Conservation (phyloP, 2,797 vertebrate species). For the Diplodus sargus region DNA sequence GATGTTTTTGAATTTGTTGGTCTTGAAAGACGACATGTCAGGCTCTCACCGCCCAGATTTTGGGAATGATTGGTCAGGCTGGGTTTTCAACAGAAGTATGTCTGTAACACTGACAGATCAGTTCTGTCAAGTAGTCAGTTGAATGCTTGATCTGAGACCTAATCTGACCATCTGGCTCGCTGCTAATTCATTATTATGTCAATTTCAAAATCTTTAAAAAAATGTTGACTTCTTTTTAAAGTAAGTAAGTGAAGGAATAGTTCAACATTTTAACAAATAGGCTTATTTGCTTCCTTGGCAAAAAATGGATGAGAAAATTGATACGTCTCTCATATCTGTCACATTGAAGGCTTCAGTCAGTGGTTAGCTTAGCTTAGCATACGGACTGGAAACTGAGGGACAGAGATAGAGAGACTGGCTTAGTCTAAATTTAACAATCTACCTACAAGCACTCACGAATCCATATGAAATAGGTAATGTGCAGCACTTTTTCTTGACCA, state of each 20-base stretch:
- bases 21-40: neutral
- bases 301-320: neutral
- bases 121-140: neutral
- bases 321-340: neutral
- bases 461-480: neutral
- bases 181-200: neutral
- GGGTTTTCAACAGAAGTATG: neutral
- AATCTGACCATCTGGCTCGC: neutral
- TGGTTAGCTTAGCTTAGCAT: conserved; percentile 4
- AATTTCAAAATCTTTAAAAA: no score
- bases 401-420: neutral
- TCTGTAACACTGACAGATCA: neutral
- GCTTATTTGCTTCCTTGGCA: neutral
- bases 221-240: neutral
- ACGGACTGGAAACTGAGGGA: neutral
- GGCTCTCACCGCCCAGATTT: neutral
- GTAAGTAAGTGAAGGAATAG: neutral
- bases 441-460: neutral
- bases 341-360: neutral
- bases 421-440: neutral
- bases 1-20: conserved; percentile 7
- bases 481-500: no score
- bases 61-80: neutral
- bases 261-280: neutral
- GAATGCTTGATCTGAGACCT: neutral